Base-by-base conservation (phyloP, 1,140 invertebrate species). In the Drosophila parvula region DNA sequence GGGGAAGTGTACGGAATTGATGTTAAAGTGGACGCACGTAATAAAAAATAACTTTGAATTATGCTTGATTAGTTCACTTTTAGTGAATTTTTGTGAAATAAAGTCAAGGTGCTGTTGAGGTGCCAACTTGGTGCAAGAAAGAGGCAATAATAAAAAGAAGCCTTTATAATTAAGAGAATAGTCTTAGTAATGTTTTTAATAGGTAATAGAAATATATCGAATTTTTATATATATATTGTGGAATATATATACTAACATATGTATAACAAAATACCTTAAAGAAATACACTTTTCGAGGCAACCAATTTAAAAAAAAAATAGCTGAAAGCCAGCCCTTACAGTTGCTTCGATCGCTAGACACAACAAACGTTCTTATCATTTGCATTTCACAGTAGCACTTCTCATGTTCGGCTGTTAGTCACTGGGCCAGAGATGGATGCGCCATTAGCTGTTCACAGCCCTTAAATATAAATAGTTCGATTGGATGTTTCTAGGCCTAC, bases 1-100 rank as follows among this genome's bases (percentile, higher is more conserved):
- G 73, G 60, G 64, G 41, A 88, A 88, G 78, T 80, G 79, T 86
- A 51, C 60, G 47, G 57, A 70, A 88, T 88, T 88, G 83, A 83
- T 69, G 61, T 77, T 69, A 59, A 79, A 86, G 68, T 88, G 76
- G 50, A 32, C 51, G 38, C 58, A 63, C 61, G 78, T 65, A 74
- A 77, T 80, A 63, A 79, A 69, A 73, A 61, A 79, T 59, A 77
- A 53, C 68, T 67, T 74, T 51, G 70, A 69, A 80, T 76, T 69
- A 70, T 70, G 59, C 71, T 67, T 77, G 45, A 69, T 85, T 85
- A 73, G 61, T 57, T 74, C 43, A 63, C 45, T 36, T 28, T 16
- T 27, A 12, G 30, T n/a, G 18, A 30, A 67, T 34, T 34, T 69
- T 34, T 55, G 16, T 10, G 6, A 12, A 58, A 60, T 48, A 27